Evolutionary conservation across 2,113 vertebrate genomes (phyloP).

Genomic region (Siniperca chuatsi): DNA sequence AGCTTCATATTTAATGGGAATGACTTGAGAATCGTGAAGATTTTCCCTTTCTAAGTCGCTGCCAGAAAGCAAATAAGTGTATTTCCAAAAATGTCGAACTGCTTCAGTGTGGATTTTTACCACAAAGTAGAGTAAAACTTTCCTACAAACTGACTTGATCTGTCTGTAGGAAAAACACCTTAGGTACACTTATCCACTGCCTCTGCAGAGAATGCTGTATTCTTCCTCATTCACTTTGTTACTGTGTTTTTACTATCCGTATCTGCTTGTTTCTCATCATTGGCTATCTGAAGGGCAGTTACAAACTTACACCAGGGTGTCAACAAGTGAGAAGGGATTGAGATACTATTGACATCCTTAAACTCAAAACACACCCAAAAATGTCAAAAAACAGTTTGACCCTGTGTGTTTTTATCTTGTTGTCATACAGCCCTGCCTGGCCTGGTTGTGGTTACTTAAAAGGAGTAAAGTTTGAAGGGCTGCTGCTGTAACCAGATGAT

Average conservation of each 20-base stretch:
- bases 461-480: constrained; percentile 14
- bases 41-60: background rate
- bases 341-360: background rate
- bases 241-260: constrained; percentile 43
- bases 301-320: background rate
- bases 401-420: background rate
- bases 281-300: constrained; percentile 15
- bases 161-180: constrained; percentile 4
- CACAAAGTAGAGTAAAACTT: constrained; percentile 8
- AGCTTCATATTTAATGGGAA: background rate
- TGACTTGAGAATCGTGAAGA: background rate
- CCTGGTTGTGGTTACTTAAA: background rate
- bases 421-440: too few species aligned
- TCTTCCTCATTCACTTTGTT: constrained; percentile 46
- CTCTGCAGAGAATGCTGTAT: constrained; percentile 45
- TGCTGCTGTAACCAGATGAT: constrained; percentile 29
- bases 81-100: background rate
- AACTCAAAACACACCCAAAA: constrained; percentile 9
- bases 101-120: background rate
- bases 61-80: background rate
- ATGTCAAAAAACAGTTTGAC: background rate
- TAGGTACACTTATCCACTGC: constrained; percentile 28
- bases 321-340: background rate
- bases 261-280: constrained; percentile 31
- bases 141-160: constrained; percentile 14